These are phyloP conservation scores for Echiichthys vipera DNA, from an alignment of 2,797 vertebrate species.

Conservation along the genomic window DNA sequence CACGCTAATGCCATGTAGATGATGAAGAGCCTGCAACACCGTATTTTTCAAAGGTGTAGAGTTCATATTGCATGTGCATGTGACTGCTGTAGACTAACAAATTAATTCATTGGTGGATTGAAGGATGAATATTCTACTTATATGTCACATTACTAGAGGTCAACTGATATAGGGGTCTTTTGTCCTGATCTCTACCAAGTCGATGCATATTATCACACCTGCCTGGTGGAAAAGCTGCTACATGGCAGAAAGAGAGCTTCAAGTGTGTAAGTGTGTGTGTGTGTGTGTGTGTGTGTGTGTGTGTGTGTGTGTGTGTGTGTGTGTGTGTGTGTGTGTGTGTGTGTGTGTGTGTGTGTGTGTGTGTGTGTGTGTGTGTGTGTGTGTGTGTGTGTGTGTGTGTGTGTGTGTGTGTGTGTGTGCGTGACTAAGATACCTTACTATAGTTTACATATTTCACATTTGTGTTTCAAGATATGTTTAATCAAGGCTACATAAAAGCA, in stretches of 20 bases:
- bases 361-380: no score
- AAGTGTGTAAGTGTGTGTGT: no score
- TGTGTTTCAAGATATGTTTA: background rate
- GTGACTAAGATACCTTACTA: no score
- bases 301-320: no score
- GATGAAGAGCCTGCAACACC: conserved; percentile 17
- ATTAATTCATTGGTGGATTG: conserved; percentile 33
- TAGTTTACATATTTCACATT: background rate
- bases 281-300: no score
- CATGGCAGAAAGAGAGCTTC: background rate
- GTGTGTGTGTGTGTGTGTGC: no score
- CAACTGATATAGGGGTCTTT: conserved; percentile 20
- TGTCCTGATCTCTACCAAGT: conserved; percentile 3
- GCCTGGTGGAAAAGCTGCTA: background rate
- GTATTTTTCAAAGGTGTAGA: conserved; percentile 36
- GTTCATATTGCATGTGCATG: conserved; percentile 31
- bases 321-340: no score
- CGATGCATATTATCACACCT: conserved; percentile 9
- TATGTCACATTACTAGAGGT: conserved; percentile 37
- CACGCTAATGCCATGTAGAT: conserved; percentile 28
- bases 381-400: no score
- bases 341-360: no score
- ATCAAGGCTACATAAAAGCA: background rate
- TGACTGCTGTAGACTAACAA: conserved; percentile 1
- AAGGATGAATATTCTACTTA: conserved; percentile 53